Conservation (phyloP, 2,888 invertebrate species). For the Spilosoma lubricipeda region DNA sequence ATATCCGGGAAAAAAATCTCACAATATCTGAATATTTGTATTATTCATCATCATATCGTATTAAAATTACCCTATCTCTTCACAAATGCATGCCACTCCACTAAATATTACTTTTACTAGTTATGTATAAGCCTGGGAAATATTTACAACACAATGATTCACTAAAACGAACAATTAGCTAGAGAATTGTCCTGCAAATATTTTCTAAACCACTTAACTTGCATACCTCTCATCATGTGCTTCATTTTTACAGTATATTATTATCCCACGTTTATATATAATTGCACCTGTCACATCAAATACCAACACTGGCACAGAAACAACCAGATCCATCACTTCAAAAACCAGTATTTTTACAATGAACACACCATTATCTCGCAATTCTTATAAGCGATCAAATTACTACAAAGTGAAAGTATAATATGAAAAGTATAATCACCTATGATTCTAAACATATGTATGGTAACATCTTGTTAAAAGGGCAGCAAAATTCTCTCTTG, state of each 20-base stretch:
- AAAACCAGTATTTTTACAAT: constrained; percentile 40
- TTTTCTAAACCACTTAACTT: constrained; percentile 27
- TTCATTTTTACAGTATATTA: constrained; percentile 15
- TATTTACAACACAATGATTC: constrained; percentile 17
- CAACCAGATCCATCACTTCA: constrained; percentile 28
- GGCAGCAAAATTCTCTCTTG: constrained; percentile 33
- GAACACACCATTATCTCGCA: constrained; percentile 41
- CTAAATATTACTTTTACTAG: constrained; percentile 13
- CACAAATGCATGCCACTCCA: background rate
- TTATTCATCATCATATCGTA: background rate
- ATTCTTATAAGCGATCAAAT: constrained; percentile 58
- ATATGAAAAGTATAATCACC: constrained; percentile 44
- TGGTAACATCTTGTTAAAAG: constrained; percentile 42
- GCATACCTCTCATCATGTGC: constrained; percentile 28
- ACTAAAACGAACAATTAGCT: constrained; percentile 14
- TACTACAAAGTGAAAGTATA: constrained; percentile 66
- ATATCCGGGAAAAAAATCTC: background rate
- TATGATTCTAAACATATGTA: constrained; percentile 37
- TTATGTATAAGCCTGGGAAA: constrained; percentile 21
- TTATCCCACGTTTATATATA: constrained; percentile 39
- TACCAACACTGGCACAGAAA: constrained; percentile 36
- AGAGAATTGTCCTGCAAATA: constrained; percentile 14
- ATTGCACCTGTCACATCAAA: constrained; percentile 31
- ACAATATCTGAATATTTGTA: background rate
- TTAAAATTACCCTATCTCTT: background rate